phyloP scores from a whole-genome alignment of 2,113 vertebrate species.

The Brachyhypopomus gauderio region DNA sequence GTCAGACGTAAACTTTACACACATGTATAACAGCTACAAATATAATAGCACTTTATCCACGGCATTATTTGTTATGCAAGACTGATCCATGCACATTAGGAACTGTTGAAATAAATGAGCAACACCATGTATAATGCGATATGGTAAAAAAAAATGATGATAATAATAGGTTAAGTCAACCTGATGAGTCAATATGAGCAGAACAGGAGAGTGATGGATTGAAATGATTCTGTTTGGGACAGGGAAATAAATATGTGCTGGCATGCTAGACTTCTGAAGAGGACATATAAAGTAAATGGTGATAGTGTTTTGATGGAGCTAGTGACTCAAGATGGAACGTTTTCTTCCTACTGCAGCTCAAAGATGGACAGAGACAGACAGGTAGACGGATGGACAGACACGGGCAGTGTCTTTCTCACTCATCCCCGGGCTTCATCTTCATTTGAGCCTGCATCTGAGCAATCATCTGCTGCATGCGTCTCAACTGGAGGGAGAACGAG shows the following conservation, averaged over 20 bases:
- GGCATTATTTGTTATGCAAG: neutral
- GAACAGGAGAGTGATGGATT: neutral
- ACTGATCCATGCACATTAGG: neutral
- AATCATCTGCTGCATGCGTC: conserved; percentile 90
- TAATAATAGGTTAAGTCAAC: neutral
- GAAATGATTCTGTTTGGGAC: neutral
- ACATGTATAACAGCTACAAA: neutral
- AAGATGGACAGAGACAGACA: neutral
- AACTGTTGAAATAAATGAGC: neutral
- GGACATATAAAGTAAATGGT: neutral
- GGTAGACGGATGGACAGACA: neutral
- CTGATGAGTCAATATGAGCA: neutral
- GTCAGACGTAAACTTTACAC: neutral
- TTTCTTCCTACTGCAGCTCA: neutral
- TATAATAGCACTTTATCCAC: neutral
- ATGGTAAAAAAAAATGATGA: neutral
- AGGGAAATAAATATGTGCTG: neutral
- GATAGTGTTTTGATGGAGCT: neutral
- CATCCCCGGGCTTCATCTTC: conserved; percentile 83
- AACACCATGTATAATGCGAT: neutral
- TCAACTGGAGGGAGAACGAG: conserved; percentile 70
- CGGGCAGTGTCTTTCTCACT: conserved; percentile 63
- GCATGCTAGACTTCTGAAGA: neutral
- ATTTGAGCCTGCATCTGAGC: conserved; percentile 88
- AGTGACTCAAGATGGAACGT: neutral